A percentile compares a stretch with the other conserved stretches of the same genome.
Conservation (phyloP, 2,113 vertebrate species). For the Otus sunia region DNA sequence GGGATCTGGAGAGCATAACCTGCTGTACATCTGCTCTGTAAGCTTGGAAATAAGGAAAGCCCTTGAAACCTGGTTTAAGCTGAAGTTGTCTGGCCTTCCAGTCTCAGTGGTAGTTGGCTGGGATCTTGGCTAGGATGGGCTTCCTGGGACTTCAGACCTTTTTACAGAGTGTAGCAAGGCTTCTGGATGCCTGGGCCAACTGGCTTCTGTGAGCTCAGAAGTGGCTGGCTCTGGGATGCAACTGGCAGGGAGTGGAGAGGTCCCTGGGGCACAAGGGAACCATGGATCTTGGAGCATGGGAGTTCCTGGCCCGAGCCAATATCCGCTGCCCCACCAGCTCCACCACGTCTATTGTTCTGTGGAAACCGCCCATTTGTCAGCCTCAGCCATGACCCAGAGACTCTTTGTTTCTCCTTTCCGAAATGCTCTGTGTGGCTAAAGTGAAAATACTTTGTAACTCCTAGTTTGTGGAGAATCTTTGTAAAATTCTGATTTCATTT, state of each 20-base stretch:
- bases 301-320: background rate
- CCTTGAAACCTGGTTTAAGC: background rate
- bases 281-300: background rate
- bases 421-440: background rate
- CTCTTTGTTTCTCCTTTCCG: background rate
- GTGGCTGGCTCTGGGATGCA: background rate
- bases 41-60: background rate
- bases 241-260: background rate
- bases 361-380: background rate
- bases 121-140: background rate
- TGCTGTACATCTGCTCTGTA: background rate
- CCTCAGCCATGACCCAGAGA: background rate
- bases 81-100: background rate
- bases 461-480: background rate
- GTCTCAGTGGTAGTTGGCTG: background rate
- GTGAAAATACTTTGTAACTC: background rate
- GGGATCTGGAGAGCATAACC: background rate
- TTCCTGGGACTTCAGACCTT: background rate
- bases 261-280: background rate
- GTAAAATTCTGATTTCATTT: background rate
- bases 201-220: background rate
- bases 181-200: background rate
- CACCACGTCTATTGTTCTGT: background rate
- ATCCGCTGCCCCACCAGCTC: background rate
- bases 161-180: background rate